Evolutionary conservation across 2,888 invertebrate genomes (phyloP), one percentile per base, ranked within the genome.

Genomic region (Tipula lateralis): DNA sequence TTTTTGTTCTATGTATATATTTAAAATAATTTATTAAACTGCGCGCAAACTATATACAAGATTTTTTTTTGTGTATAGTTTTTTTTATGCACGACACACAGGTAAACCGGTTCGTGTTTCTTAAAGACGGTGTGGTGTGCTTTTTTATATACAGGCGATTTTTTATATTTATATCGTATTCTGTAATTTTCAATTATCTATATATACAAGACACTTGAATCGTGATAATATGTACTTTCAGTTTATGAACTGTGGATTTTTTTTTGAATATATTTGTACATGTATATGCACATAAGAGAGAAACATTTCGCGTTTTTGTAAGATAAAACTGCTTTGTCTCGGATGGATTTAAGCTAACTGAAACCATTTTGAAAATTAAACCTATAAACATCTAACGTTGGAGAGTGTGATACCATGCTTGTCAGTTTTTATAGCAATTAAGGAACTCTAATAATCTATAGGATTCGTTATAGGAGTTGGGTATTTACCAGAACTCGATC

Each of bases 221-320:
- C 66, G 66, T 66, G 66, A 66, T 66, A 66, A 66, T 66, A 66
- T 66, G 66, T 66, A 66, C 66, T 66, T 66, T 66, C 66, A 66
- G 66, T 66, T 66, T 66, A 24, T 66, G 9, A 9, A 66, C 66
- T 66, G 9, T 1, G 13, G 66, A 66, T 1, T 24, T 66, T 6
- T 66, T 6, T n/a, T 16, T 50, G 4, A 5, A 50, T 50, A 50
- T 50, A 50, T 50, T 16, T 16, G 16, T 50, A 50, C 44, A 50
- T 16, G 6, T 44, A n/a, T 16, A 5, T n/a, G 44, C 36, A 36
- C 36, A 36, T 36, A 44, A 66, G 19, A 66, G 24, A 66, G 66
- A 66, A 66, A 66, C 24, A 24, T 66, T 24, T 66, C 66, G 19
- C 24, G 66, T 2, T 66, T 66, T 66, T 66, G 66, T 24, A 3